Percentiles rank a stretch among this genome's conserved stretches.
phyloP scores from a whole-genome alignment of 1,140 invertebrate genomes.

The Brachionus calyciflorus region DNA sequence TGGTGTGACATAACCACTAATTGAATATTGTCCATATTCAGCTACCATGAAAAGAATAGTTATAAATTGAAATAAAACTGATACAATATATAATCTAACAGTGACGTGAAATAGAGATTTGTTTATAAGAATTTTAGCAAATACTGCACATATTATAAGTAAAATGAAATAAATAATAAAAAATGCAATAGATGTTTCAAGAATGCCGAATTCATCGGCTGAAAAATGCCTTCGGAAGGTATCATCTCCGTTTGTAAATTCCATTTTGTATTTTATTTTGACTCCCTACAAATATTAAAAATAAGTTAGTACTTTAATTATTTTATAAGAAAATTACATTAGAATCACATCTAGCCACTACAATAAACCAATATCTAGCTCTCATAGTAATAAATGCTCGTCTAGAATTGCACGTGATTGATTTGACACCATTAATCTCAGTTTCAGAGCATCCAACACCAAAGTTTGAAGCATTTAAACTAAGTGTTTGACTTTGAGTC shows the following conservation, averaged over 20 bases:
- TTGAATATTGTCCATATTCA: slow-evolving; percentile 70
- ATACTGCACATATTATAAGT: slow-evolving; percentile 50
- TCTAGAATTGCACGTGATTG: neutral
- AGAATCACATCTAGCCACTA: slow-evolving; percentile 7
- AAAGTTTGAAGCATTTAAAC: neutral
- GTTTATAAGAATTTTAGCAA: slow-evolving; percentile 69
- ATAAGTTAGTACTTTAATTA: neutral
- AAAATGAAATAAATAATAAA: slow-evolving; percentile 55
- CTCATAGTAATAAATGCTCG: neutral
- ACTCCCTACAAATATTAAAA: neutral
- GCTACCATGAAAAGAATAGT: slow-evolving; percentile 69
- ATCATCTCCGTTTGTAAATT: slow-evolving; percentile 31
- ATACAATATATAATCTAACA: slow-evolving; percentile 77
- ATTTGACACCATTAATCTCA: neutral
- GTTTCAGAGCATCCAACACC: neutral
- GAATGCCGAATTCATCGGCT: slow-evolving; percentile 51
- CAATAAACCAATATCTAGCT: slow-evolving; percentile 35
- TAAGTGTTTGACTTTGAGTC: neutral
- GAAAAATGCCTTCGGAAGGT: slow-evolving; percentile 33
- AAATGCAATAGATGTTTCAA: slow-evolving; percentile 60
- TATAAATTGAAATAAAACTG: slow-evolving; percentile 65
- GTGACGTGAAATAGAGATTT: slow-evolving; percentile 79
- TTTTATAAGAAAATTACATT: neutral
- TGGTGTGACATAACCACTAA: slow-evolving; percentile 67
- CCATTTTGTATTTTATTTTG: slow-evolving; percentile 6